Evolutionary conservation across 2,113 vertebrate species (phyloP).

Genomic region (Aviceda subcristata): DNA sequence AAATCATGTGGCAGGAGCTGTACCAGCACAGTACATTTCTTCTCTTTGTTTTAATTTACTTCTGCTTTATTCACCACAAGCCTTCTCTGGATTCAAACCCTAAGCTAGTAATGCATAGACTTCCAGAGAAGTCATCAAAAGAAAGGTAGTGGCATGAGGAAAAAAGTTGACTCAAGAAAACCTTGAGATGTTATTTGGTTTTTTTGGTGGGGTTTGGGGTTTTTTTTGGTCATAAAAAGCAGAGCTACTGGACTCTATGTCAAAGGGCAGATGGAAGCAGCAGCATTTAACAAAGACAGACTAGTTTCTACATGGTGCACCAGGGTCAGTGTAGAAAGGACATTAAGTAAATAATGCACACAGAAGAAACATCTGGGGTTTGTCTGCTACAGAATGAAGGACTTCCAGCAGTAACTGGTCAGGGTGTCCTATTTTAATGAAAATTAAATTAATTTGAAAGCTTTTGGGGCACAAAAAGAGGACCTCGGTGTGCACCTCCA

Average conservation of each 20-base stretch:
- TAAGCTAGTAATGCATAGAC: neutral
- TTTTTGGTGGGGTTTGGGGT: too few relatives aligned
- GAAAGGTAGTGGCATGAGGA: neutral
- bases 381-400: neutral
- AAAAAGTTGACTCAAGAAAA: neutral
- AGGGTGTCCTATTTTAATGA: neutral
- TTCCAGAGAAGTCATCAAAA: neutral
- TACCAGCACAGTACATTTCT: neutral
- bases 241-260: neutral
- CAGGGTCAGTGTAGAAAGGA: neutral
- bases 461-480: neutral
- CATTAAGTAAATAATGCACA: neutral
- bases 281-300: neutral
- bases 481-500: neutral
- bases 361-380: neutral
- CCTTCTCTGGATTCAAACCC: neutral
- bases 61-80: neutral
- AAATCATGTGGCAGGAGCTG: neutral
- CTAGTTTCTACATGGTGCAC: neutral
- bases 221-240: neutral
- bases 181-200: neutral
- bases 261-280: neutral
- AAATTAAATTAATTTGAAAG: neutral
- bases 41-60: neutral
- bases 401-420: neutral